Evolutionary conservation across 2,797 vertebrate genomes (phyloP).

Genomic region (Betta splendens): DNA sequence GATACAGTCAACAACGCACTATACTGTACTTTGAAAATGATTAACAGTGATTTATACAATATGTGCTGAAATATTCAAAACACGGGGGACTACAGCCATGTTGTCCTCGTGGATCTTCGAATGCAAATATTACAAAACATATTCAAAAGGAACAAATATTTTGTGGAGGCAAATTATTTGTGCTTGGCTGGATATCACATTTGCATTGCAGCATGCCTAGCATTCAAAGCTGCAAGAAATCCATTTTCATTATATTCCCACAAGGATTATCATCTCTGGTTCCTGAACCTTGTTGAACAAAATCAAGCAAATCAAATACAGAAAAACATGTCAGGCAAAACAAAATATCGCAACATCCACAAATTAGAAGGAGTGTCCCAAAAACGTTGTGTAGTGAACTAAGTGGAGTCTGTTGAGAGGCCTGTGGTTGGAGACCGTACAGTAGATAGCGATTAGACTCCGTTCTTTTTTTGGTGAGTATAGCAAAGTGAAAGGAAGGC

Average conservation of each 20-base stretch:
- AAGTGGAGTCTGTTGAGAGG: slow-evolving; percentile 10
- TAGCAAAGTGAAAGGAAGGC: slow-evolving; percentile 49
- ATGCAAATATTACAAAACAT: slow-evolving; percentile 14
- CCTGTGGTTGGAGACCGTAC: slow-evolving; percentile 16
- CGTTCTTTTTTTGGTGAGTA: slow-evolving; percentile 42
- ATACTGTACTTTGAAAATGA: too few species aligned
- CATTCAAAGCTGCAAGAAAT: slow-evolving; percentile 2
- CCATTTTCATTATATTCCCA: slow-evolving; percentile 3
- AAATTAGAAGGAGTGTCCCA: slow-evolving; percentile 35
- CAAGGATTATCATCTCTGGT: neutral
- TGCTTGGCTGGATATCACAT: slow-evolving; percentile 8
- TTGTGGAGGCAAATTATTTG: slow-evolving; percentile 7
- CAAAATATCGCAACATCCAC: neutral
- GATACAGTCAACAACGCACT: neutral
- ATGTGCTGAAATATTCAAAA: too few species aligned
- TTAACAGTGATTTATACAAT: neutral
- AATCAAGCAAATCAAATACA: neutral
- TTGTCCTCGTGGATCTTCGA: neutral
- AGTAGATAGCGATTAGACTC: neutral
- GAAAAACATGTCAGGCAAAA: neutral
- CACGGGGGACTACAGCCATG: neutral
- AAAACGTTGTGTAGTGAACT: slow-evolving; percentile 6
- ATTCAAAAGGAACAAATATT: slow-evolving; percentile 10
- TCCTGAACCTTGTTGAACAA: neutral
- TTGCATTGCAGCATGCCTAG: neutral